phyloP scores from a whole-genome alignment of 92 coral and sea anemone species.

The Palythoa grandis region DNA sequence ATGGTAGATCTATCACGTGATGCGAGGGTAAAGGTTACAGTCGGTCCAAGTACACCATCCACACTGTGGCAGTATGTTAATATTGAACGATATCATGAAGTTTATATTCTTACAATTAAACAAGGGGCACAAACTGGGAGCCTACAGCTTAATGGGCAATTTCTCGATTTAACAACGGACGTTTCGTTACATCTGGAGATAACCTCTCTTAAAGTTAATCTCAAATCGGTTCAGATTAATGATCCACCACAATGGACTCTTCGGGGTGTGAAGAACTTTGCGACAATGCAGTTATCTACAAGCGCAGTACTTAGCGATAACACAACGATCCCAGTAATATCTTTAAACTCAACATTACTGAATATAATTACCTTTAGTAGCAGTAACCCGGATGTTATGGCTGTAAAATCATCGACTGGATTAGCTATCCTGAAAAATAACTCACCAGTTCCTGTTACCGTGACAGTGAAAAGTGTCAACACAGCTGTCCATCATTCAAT shows the following conservation, averaged over 20 bases:
- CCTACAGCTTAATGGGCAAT: slow-evolving; percentile 34
- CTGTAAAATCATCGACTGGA: slow-evolving; percentile 52
- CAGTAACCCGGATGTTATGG: slow-evolving; percentile 36
- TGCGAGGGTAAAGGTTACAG: not conserved
- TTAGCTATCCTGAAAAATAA: slow-evolving; percentile 44
- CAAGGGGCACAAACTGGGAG: slow-evolving; percentile 28
- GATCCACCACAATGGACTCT: slow-evolving; percentile 36
- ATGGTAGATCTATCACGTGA: slow-evolving; percentile 40
- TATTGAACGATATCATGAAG: not conserved
- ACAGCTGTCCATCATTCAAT: slow-evolving; percentile 41
- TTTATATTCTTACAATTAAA: slow-evolving; percentile 30
- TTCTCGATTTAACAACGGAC: slow-evolving; percentile 25
- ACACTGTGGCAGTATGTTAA: slow-evolving; percentile 39
- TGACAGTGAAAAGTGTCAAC: slow-evolving; percentile 34
- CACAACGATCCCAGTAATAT: slow-evolving; percentile 35
- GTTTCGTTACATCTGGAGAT: slow-evolving; percentile 14
- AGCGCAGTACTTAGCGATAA: slow-evolving; percentile 45
- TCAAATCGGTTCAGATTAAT: slow-evolving; percentile 33
- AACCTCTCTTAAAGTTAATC: slow-evolving; percentile 36
- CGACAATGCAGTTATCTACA: slow-evolving; percentile 47
- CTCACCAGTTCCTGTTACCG: slow-evolving; percentile 43
- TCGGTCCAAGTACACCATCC: slow-evolving; percentile 46
- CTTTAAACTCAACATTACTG: slow-evolving; percentile 37
- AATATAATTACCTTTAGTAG: slow-evolving; percentile 45
- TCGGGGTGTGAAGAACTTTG: slow-evolving; percentile 35